phyloP scores from a whole-genome alignment of 1,140 invertebrate genomes.

The Limonius californicus region DNA sequence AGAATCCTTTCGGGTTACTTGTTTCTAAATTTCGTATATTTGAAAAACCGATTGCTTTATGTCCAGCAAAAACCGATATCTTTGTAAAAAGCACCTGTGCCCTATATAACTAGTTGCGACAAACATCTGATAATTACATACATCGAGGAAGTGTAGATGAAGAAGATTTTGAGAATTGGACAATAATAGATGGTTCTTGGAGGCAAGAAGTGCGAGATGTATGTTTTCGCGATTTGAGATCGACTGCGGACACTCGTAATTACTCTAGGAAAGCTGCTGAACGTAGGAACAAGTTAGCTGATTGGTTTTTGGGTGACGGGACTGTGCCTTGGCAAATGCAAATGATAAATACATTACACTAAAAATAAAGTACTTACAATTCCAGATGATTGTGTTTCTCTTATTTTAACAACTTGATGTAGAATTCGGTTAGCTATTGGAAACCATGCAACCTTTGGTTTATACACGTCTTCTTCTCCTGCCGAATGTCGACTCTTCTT shows the following conservation, averaged over 20 bases:
- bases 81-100: slow-evolving; percentile 4
- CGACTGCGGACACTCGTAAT: neutral
- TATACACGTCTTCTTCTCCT: slow-evolving; percentile 1
- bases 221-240: neutral
- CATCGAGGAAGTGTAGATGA: neutral
- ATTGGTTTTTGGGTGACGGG: slow-evolving; percentile 3
- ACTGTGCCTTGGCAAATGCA: neutral
- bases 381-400: neutral
- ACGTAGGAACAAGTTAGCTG: neutral
- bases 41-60: slow-evolving; percentile 17
- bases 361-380: neutral
- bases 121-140: neutral
- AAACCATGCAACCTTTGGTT: slow-evolving; percentile 13
- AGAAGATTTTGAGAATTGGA: slow-evolving; percentile 2
- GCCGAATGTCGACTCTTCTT: slow-evolving; percentile 12
- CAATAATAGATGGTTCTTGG: neutral
- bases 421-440: slow-evolving; percentile 12
- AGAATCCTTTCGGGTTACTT: slow-evolving; percentile 7
- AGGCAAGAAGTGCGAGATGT: neutral
- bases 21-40: slow-evolving; percentile 10
- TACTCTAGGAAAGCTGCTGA: slow-evolving; percentile 4
- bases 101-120: neutral
- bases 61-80: neutral
- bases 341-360: neutral
- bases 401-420: slow-evolving; percentile 10